phyloP scores from a whole-genome alignment of 2,113 vertebrate species.

The Marmota flaviventris region DNA sequence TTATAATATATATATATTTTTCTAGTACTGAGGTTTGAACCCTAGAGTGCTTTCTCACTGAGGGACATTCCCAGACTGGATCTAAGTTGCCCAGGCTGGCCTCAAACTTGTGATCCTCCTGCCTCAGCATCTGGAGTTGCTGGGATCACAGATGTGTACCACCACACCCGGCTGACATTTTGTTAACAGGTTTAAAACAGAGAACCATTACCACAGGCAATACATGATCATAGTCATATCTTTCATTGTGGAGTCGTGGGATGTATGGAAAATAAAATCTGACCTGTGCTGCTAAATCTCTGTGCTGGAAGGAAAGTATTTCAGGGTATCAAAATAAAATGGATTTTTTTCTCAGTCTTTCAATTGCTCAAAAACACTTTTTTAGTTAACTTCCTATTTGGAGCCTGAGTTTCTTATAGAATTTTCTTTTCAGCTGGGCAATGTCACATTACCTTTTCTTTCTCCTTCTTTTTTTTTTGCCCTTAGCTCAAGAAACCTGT shows the following conservation, averaged over 20 bases:
- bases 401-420: not conserved
- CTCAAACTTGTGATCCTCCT: not conserved
- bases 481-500: not conserved
- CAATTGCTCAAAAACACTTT: not conserved
- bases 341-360: not conserved
- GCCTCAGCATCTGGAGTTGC: not conserved
- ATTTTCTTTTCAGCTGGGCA: not conserved
- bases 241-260: not conserved
- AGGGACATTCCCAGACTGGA: not conserved
- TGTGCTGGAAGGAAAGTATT: not conserved
- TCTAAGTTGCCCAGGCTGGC: not conserved
- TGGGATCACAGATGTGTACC: not conserved
- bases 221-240: not conserved
- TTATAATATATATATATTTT: not conserved
- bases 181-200: slow-evolving; percentile 46
- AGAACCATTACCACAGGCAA: not conserved
- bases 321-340: not conserved
- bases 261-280: not conserved
- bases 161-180: not conserved
- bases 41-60: not conserved
- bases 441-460: not conserved
- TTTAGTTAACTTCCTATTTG: not conserved
- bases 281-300: not conserved
- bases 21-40: not conserved
- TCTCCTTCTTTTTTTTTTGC: not conserved